Conservation (phyloP, 2,888 invertebrate species). For the Micropterix aruncella region DNA sequence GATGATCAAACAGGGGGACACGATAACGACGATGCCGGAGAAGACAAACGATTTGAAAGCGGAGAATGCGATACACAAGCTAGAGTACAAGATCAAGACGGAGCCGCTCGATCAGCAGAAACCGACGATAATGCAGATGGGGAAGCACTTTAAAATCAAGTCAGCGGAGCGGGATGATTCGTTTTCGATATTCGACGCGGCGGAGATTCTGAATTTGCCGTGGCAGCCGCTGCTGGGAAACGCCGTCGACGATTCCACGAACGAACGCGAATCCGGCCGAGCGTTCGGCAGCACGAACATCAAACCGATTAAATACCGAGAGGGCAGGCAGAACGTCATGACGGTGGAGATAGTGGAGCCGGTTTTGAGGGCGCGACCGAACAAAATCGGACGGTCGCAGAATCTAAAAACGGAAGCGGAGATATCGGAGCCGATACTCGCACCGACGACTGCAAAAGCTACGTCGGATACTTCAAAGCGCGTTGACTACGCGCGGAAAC, state of each 20-base stretch:
- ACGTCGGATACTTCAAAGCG: slow-evolving; percentile 2
- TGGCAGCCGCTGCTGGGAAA: slow-evolving; percentile 39
- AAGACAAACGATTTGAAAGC: slow-evolving; percentile 1
- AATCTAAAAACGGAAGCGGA: slow-evolving; percentile 31
- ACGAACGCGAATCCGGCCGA: slow-evolving; percentile 36
- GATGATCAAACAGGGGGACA: not conserved
- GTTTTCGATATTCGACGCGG: slow-evolving; percentile 29
- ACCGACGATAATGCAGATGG: slow-evolving; percentile 25
- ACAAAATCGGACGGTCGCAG: slow-evolving; percentile 37
- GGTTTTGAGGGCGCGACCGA: slow-evolving; percentile 46
- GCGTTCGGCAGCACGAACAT: slow-evolving; percentile 47
- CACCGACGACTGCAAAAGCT: slow-evolving; percentile 21
- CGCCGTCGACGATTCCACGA: slow-evolving; percentile 21
- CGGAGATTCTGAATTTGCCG: slow-evolving; percentile 28
- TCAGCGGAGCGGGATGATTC: slow-evolving; percentile 14
- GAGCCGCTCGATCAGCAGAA: slow-evolving; percentile 18
- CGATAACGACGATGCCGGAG: not conserved
- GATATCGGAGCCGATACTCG: slow-evolving; percentile 51
- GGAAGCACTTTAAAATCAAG: slow-evolving; percentile 20
- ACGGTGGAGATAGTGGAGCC: slow-evolving; percentile 60
- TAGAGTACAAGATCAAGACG: slow-evolving; percentile 8
- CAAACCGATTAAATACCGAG: slow-evolving; percentile 16
- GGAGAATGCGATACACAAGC: slow-evolving; percentile 11
- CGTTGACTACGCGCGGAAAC: slow-evolving; percentile 6
- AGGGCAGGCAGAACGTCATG: slow-evolving; percentile 18